phyloP scores from a whole-genome alignment of 2,797 vertebrate genomes.

The Paguma larvata region DNA sequence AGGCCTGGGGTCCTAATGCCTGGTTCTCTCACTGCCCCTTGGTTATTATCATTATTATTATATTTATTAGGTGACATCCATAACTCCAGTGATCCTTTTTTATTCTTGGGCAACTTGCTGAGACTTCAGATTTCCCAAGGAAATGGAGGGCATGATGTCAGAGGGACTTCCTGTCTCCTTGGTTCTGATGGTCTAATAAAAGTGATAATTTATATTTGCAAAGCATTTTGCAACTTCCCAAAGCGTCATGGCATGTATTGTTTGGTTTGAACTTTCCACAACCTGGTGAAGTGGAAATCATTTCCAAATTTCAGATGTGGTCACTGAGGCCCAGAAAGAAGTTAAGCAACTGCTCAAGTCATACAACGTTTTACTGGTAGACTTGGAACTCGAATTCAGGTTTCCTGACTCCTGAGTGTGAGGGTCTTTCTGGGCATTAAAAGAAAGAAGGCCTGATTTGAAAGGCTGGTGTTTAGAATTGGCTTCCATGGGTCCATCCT shows the following conservation, averaged over 20 bases:
- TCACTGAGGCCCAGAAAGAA: not conserved
- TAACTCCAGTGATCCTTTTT: not conserved
- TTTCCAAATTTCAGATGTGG: not conserved
- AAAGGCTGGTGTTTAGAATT: not conserved
- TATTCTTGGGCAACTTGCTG: not conserved
- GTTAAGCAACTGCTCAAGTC: not conserved
- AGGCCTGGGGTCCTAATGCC: not conserved
- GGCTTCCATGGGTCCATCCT: accelerated
- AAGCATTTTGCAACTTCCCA: not conserved
- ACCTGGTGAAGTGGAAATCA: not conserved
- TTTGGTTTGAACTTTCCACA: not conserved
- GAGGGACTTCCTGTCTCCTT: not conserved
- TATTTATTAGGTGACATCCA: not conserved
- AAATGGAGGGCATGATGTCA: not conserved
- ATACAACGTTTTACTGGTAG: not conserved
- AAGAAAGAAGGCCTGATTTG: not conserved
- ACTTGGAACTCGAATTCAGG: not conserved
- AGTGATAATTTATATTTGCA: not conserved
- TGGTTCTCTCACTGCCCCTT: not conserved
- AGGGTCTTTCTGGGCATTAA: not conserved
- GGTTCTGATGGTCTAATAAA: not conserved
- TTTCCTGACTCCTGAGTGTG: not conserved
- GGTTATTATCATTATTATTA: not conserved
- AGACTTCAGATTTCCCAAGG: not conserved
- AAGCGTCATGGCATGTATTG: not conserved